These are phyloP conservation scores for Coleophora flavipennella DNA, from an alignment of 2,888 invertebrate species.

Conservation along the genomic window DNA sequence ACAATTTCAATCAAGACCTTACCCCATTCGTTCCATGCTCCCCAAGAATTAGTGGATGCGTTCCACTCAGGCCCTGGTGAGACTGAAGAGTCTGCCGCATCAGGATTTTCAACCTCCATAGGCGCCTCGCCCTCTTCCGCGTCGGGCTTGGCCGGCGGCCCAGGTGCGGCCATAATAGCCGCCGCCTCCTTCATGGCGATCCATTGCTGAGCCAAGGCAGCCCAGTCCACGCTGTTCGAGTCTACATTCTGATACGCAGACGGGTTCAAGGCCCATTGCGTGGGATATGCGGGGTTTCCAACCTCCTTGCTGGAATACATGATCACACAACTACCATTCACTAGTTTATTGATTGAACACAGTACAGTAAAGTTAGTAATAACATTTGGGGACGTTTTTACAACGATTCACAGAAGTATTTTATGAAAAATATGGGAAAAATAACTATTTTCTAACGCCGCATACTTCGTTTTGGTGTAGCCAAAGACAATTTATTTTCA, in stretches of 20 bases:
- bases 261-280: slow-evolving; percentile 88
- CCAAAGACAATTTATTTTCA: slow-evolving; percentile 2
- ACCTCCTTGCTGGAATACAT: neutral
- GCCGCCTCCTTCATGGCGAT: slow-evolving; percentile 92
- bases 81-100: slow-evolving; percentile 51
- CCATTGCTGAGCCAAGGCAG: slow-evolving; percentile 97
- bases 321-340: slow-evolving; percentile 1
- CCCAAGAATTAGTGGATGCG: slow-evolving; percentile 49
- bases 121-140: slow-evolving; percentile 87
- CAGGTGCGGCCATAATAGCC: slow-evolving; percentile 71
- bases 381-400: slow-evolving; percentile 13
- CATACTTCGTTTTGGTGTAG: slow-evolving; percentile 10
- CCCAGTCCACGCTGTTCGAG: slow-evolving; percentile 95
- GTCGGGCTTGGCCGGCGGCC: slow-evolving; percentile 66
- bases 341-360: slow-evolving; percentile 7
- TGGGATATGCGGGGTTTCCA: slow-evolving; percentile 73
- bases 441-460: slow-evolving; percentile 1
- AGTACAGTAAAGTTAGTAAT: slow-evolving; percentile 10
- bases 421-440: neutral
- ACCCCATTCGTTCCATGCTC: slow-evolving; percentile 65
- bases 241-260: slow-evolving; percentile 86
- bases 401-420: neutral
- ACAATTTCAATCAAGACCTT: slow-evolving; percentile 8
- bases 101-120: slow-evolving; percentile 87
- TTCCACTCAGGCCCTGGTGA: slow-evolving; percentile 51